These are phyloP conservation scores for Bucorvus abyssinicus DNA, from an alignment of 2,797 vertebrate genomes.

Conservation along the genomic window DNA sequence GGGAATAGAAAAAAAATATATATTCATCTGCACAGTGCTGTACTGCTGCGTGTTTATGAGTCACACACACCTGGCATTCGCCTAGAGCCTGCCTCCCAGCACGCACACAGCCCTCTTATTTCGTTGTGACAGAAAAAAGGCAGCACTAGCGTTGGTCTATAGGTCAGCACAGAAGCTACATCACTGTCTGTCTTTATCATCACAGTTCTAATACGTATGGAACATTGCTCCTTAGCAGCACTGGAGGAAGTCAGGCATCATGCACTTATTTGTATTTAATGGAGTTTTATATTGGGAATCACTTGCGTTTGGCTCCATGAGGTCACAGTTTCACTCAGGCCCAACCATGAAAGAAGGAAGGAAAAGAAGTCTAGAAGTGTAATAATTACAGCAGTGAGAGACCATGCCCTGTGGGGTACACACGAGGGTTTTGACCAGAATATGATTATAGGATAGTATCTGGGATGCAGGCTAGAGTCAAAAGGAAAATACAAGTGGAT, in stretches of 20 bases:
- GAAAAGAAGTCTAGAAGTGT: background rate
- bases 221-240: background rate
- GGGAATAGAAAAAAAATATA: constrained; percentile 17
- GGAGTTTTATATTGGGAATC: background rate
- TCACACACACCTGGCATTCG: constrained; percentile 70
- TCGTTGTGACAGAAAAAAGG: background rate
- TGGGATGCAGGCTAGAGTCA: background rate
- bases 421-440: background rate
- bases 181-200: background rate
- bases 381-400: background rate
- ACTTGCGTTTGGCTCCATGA: background rate
- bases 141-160: background rate
- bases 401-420: background rate
- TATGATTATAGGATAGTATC: background rate
- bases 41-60: constrained; percentile 49
- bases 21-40: constrained; percentile 43
- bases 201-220: fast-evolving
- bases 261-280: background rate
- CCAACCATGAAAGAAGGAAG: background rate
- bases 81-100: constrained; percentile 17
- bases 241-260: background rate
- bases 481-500: background rate
- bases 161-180: background rate
- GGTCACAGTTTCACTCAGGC: background rate
- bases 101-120: background rate